These are phyloP conservation scores for Ambastaia sidthimunki DNA, from an alignment of 2,797 vertebrate species.

Conservation along the genomic window DNA sequence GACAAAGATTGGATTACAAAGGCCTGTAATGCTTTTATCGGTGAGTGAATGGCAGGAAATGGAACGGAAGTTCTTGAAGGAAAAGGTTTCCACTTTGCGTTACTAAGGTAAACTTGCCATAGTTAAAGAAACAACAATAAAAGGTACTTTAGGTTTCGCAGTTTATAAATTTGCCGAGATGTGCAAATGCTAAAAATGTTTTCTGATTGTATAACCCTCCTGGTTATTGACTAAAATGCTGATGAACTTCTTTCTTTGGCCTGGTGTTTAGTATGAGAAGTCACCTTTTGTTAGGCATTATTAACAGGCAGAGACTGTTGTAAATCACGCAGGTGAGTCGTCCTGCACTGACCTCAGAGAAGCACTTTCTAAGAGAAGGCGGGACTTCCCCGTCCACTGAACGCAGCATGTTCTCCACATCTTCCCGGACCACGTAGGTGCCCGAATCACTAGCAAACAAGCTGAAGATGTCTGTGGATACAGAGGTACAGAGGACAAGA, in stretches of 20 bases:
- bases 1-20: constrained; percentile 28
- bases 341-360: constrained; percentile 85
- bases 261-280: constrained; percentile 17
- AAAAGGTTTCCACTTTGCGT: not conserved
- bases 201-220: not conserved
- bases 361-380: constrained; percentile 90
- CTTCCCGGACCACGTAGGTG: constrained; percentile 91
- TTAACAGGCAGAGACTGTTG: constrained; percentile 31
- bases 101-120: not conserved
- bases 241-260: not conserved
- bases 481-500: constrained; percentile 1
- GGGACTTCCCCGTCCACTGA: constrained; percentile 93
- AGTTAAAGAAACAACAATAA: not conserved
- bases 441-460: constrained; percentile 95
- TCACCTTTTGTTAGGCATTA: not conserved
- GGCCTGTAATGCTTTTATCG: constrained; percentile 55
- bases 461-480: constrained; percentile 97
- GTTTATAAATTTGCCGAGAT: not conserved
- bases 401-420: constrained; percentile 93
- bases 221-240: not conserved
- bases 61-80: constrained; percentile 30
- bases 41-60: constrained; percentile 30
- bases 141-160: not conserved
- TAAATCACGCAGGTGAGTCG: constrained; percentile 4
- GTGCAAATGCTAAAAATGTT: not conserved